Percentiles rank a stretch among this genome's conserved stretches.
Evolutionary conservation across 2,888 invertebrate genomes (phyloP).

Genomic region (Leptura quadrifasciata): DNA sequence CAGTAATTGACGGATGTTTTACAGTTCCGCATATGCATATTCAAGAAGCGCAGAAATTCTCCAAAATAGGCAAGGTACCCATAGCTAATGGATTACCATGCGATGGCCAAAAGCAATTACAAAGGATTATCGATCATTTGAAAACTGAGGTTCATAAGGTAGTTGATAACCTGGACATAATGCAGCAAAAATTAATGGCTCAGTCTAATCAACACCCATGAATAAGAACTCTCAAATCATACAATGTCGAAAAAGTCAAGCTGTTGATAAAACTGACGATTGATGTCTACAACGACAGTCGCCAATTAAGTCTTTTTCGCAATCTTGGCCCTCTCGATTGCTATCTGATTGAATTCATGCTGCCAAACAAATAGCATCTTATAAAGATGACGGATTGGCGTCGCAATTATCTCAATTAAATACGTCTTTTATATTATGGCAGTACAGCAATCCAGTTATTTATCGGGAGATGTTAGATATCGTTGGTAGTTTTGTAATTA

Average conservation of each 20-base stretch:
- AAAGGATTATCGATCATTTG: neutral
- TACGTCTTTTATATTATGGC: neutral
- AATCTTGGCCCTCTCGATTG: slow-evolving; percentile 5
- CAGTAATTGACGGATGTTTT: no score
- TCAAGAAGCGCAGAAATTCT: neutral
- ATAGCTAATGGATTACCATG: neutral
- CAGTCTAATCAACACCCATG: neutral
- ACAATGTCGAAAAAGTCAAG: neutral
- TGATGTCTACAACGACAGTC: slow-evolving; percentile 8
- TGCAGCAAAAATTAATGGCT: neutral
- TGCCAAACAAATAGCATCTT: neutral
- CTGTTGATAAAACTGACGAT: no score
- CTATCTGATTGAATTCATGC: neutral
- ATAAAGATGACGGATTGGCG: neutral
- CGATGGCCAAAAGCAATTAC: neutral
- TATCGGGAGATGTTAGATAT: slow-evolving; percentile 10
- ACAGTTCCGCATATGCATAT: no score
- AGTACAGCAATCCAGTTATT: neutral
- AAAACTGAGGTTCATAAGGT: neutral
- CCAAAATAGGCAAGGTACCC: neutral
- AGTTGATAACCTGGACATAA: neutral
- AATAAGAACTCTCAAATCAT: neutral
- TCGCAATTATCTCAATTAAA: neutral
- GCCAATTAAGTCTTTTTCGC: neutral
- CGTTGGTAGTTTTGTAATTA: neutral